Evolutionary conservation across 2,113 vertebrate species (phyloP), one percentile per base, ranked within the genome.

Genomic region (Silurus asotus): DNA sequence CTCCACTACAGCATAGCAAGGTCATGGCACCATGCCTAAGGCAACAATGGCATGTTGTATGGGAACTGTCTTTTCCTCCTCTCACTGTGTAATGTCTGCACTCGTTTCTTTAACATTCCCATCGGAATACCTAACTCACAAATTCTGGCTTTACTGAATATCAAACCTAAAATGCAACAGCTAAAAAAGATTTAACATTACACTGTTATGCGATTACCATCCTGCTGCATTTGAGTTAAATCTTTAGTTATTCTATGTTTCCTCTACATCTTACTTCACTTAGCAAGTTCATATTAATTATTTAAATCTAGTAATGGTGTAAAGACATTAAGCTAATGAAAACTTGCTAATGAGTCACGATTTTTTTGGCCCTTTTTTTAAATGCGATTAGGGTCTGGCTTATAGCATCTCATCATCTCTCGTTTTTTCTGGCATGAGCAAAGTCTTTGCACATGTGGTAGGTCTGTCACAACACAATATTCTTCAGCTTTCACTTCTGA

Each of bases 391-490:
- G 85, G 87, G 89, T 88, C 56, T 86, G 85, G 83, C 28, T 91
- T 83, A 88, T 91, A 87, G 88, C 93, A 92, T 91, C 89, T 94
- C 92, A 93, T 94, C 92, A 92, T 88, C 89, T 78, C 79, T 75
- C 81, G 83, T 87, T 62, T 70, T 89, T 69, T 19, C 80, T 82
- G 83, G 87, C 82, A 86, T 0, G 25, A 67, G 62, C 67, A 88
- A 82, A 88, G 81, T 64, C 81, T 61, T 61, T 28, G 89, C 53
- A 90, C 93, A 92, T 92, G 90, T 93, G 92, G 90, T 91, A 92
- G 93, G 88, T 86, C 91, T 93, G 93, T 93, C 87, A 88, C 6
- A 14, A 86, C 56, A 81, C 81, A 86, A 84, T 89, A 89, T 92
- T 91, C 90, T 88, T 91, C 90, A 91, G 90, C 89, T 85, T 85